Percentiles rank a stretch among this genome's conserved stretches.
Evolutionary conservation across 1,140 invertebrate genomes (phyloP).

Genomic region (Phocides pigmalion): DNA sequence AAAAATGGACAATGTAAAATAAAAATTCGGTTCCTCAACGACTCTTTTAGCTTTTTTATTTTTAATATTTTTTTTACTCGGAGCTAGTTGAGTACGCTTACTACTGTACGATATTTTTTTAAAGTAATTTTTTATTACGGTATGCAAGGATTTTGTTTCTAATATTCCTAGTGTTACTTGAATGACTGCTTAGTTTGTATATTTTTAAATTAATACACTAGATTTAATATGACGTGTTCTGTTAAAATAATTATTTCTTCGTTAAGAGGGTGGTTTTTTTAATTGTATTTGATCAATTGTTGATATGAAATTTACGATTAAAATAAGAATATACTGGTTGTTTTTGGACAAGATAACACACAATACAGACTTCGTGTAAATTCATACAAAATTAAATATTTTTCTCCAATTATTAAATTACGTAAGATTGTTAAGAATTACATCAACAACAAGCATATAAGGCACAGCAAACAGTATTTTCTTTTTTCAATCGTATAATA

Average conservation of each 20-base stretch:
- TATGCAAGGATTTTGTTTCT: constrained; percentile 56
- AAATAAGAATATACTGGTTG: constrained; percentile 29
- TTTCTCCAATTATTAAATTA: too few relatives aligned
- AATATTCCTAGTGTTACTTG: constrained; percentile 70
- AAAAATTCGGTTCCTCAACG: constrained; percentile 64
- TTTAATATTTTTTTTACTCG: constrained; percentile 61
- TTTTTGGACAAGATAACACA: neutral
- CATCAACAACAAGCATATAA: too few relatives aligned
- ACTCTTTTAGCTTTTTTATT: constrained; percentile 58
- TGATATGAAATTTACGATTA: constrained; percentile 34
- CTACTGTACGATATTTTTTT: constrained; percentile 74
- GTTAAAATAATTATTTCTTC: constrained; percentile 60
- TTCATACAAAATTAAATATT: too few relatives aligned
- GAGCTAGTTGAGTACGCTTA: constrained; percentile 77
- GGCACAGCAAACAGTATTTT: constrained; percentile 38
- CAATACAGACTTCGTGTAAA: too few relatives aligned
- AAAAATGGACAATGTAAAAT: constrained; percentile 55
- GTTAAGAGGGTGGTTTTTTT: constrained; percentile 49
- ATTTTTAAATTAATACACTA: constrained; percentile 67
- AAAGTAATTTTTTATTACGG: constrained; percentile 50
- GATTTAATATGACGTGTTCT: constrained; percentile 60
- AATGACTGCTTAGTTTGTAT: constrained; percentile 82
- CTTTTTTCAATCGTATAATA: constrained; percentile 36
- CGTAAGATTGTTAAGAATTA: too few relatives aligned
- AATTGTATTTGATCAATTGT: constrained; percentile 36